Conservation (phyloP, 2,888 invertebrate genomes). For the Cerastis rubricosa region DNA sequence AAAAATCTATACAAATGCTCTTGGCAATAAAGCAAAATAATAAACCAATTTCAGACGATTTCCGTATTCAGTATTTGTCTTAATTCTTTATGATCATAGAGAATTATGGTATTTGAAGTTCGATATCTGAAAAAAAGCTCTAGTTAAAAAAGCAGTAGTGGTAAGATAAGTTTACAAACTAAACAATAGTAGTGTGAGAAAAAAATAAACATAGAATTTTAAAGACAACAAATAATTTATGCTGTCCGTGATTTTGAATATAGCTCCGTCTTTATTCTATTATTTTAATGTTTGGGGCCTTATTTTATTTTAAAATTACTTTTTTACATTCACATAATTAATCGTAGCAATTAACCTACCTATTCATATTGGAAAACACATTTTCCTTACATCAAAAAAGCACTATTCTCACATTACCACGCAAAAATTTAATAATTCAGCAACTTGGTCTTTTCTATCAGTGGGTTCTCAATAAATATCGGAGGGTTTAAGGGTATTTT, state of each 20-base stretch:
- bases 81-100: not conserved
- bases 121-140: not conserved
- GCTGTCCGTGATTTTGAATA: not conserved
- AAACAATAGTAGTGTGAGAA: not conserved
- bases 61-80: not conserved
- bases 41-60: not conserved
- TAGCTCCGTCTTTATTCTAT: not conserved
- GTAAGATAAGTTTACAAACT: not conserved
- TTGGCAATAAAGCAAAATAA: not conserved
- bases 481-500: slow-evolving; percentile 81
- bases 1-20: not conserved
- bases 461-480: slow-evolving; percentile 79
- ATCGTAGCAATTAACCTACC: not conserved
- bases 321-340: not conserved
- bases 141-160: no score
- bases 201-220: not conserved
- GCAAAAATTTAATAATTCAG: slow-evolving; percentile 61
- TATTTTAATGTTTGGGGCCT: not conserved
- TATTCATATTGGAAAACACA: not conserved
- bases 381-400: not conserved
- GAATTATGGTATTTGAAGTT: not conserved
- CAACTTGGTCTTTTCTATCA: slow-evolving; percentile 66
- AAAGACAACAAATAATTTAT: not conserved
- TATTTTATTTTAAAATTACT: not conserved
- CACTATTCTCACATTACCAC: slow-evolving; percentile 24